A percentile compares a stretch with the other conserved stretches of the same genome.
Evolutionary conservation across 1,140 invertebrate genomes (phyloP).

Genomic region (Bradysia coprophila): DNA sequence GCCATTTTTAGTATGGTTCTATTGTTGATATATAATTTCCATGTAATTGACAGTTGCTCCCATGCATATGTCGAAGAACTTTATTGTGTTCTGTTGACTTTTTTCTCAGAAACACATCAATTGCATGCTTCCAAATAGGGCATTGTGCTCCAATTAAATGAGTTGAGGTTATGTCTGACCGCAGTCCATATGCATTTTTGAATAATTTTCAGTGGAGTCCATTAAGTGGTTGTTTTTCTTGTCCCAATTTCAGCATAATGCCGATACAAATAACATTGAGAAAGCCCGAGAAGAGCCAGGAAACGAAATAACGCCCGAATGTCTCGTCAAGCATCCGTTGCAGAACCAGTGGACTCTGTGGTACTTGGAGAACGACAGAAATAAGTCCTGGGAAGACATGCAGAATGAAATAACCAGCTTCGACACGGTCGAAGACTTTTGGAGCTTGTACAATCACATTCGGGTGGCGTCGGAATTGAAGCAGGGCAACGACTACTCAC

Average conservation of each 20-base stretch:
- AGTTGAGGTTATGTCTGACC: background rate
- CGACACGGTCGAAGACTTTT: conserved; percentile 97
- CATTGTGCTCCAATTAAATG: too few species aligned
- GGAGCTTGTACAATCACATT: conserved; percentile 94
- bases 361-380: conserved; percentile 90
- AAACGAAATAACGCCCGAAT: conserved; percentile 6
- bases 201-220: background rate
- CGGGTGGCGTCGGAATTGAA: conserved; percentile 79
- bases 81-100: background rate
- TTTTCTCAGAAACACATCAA: background rate
- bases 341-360: conserved; percentile 95
- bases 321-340: conserved; percentile 79
- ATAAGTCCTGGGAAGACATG: conserved; percentile 85
- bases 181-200: background rate
- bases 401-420: conserved; percentile 84
- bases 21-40: too few species aligned
- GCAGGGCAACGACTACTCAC: conserved; percentile 83
- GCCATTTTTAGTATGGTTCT: background rate
- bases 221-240: background rate
- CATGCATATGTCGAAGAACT: background rate
- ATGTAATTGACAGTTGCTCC: background rate
- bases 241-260: background rate
- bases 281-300: background rate
- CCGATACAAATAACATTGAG: background rate
- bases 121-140: background rate